Percentiles rank a stretch among this genome's conserved stretches.
Evolutionary conservation across 1,140 invertebrate species (phyloP).

Genomic region (Apis dorsata): DNA sequence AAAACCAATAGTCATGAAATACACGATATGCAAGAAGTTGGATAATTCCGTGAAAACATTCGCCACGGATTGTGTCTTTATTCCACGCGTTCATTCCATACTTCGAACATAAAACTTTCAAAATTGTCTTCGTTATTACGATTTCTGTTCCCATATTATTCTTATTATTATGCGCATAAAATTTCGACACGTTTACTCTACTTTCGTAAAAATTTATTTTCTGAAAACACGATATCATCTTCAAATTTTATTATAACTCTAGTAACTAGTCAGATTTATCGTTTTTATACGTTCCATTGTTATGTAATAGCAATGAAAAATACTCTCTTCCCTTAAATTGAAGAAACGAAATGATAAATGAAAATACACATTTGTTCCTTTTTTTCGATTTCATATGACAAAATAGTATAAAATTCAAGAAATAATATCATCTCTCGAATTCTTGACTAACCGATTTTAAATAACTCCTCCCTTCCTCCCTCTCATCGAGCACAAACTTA

Average conservation of each 20-base stretch:
- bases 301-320: not conserved
- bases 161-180: not conserved
- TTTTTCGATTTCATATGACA: not conserved
- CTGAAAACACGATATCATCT: not conserved
- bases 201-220: not conserved
- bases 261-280: not conserved
- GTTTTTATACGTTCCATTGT: not conserved
- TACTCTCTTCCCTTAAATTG: not conserved
- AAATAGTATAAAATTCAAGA: too few species aligned
- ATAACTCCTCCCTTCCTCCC: not conserved
- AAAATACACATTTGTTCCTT: not conserved
- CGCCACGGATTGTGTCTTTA: not conserved
- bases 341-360: not conserved
- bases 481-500: not conserved
- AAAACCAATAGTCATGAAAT: not conserved
- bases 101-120: constrained; percentile 4
- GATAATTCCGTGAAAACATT: constrained; percentile 5
- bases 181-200: not conserved
- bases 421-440: not conserved
- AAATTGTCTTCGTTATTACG: constrained; percentile 8
- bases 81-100: not conserved
- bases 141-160: not conserved
- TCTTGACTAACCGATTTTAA: not conserved
- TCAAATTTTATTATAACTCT: not conserved
- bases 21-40: not conserved